Base-by-base conservation (phyloP, 1,140 invertebrate genomes). In the Apocrypta bakeri region DNA sequence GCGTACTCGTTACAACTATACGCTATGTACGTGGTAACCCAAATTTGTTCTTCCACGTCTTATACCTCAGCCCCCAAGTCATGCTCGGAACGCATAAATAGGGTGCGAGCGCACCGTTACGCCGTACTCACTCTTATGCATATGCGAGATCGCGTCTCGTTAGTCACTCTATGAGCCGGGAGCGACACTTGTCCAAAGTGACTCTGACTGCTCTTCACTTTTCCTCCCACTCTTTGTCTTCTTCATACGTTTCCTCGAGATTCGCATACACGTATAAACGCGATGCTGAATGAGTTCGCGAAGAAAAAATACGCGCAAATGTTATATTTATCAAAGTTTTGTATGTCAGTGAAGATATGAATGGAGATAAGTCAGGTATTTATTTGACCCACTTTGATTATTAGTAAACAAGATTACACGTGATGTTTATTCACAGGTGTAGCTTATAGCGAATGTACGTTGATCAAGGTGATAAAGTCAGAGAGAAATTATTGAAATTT, bases 131-230 rank as follows among this genome's bases (percentile, higher is more conserved):
- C 25, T 61, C 12, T 31, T 48, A 37, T 24, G 11, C 48, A 27
- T 79, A 79, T 68, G 63, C 66, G 31, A 61, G 33, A 78, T 40
- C 56, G 63, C 33, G 42, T 29, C 72, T 74, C 42, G 72, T 74
- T 74, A 74, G 72, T 61, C 42, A 74, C 25, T 73, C 71, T 8
- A 9, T n/a, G 71, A 74, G 72, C 72, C 72, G 42, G 42, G 48
- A 56, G 72, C 37, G 64, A 69, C 24, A 37, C 64, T 29, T 33
- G 61, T 24, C 56, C 75, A 24, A 56, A 56, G 42, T 77, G 27
- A 21, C 27, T 56, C 31, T 29, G 75, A 64, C 27, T 63, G 37
- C 72, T 74, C 48, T 42, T 56, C 40, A 48, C 37, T 56, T 42
- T 29, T 24, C 14, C 73, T 31, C 73, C 14, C 27, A 27, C 42